Evolutionary conservation across 1,140 invertebrate species (phyloP).

Genomic region (Philopotamus ludificatus): DNA sequence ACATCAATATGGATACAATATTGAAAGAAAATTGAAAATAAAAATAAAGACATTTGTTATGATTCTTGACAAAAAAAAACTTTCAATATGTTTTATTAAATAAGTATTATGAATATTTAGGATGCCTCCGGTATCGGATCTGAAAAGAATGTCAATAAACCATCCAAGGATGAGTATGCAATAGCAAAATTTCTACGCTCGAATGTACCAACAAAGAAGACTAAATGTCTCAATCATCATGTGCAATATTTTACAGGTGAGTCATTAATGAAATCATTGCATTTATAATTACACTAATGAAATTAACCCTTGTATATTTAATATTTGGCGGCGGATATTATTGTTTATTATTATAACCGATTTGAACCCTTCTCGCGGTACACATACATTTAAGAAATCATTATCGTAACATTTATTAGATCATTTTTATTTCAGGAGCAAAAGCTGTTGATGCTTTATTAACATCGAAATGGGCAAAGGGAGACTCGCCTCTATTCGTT

Average conservation of each 20-base stretch:
- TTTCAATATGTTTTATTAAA: too few species aligned
- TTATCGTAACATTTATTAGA: neutral
- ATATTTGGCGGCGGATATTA: too few species aligned
- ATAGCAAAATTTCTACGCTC: constrained; percentile 92
- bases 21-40: too few species aligned
- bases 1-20: too few species aligned
- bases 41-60: too few species aligned
- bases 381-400: neutral
- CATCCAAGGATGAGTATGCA: constrained; percentile 87
- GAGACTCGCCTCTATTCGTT: constrained; percentile 76
- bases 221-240: constrained; percentile 92
- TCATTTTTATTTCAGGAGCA: constrained; percentile 54
- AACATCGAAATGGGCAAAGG: constrained; percentile 88
- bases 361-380: neutral
- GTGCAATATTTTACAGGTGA: constrained; percentile 95
- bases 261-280: too few species aligned
- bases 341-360: neutral
- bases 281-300: too few species aligned
- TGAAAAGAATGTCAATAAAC: constrained; percentile 65
- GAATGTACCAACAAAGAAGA: constrained; percentile 91
- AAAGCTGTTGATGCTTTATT: constrained; percentile 90
- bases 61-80: too few species aligned
- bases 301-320: too few species aligned
- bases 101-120: too few species aligned
- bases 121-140: constrained; percentile 48